Conservation (phyloP, 2,888 invertebrate genomes). For the Limenitis camilla region DNA sequence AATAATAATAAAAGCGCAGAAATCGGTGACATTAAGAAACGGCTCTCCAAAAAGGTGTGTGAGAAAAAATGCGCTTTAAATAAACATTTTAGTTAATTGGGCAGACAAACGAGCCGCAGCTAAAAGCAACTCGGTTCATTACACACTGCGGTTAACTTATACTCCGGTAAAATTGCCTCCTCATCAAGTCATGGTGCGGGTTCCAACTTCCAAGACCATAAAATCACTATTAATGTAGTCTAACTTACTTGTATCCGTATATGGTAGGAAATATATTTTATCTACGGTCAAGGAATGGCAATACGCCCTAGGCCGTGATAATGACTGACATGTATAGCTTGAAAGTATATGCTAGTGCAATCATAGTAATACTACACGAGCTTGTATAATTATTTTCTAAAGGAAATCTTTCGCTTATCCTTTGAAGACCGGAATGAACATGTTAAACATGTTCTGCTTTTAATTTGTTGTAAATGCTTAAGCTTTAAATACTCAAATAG, state of each 20-base stretch:
- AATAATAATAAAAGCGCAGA: neutral
- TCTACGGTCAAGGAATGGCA: slow-evolving; percentile 26
- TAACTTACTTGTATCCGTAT: slow-evolving; percentile 39
- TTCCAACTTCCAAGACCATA: slow-evolving; percentile 29
- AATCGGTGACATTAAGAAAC: neutral
- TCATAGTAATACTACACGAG: slow-evolving; percentile 13
- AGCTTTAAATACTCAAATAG: neutral
- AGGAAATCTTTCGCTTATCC: slow-evolving; percentile 10
- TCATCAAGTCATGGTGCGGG: slow-evolving; percentile 3
- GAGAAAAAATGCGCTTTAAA: slow-evolving; percentile 21
- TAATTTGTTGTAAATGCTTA: too few relatives aligned
- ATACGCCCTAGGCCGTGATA: slow-evolving; percentile 28
- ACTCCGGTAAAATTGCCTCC: slow-evolving; percentile 14
- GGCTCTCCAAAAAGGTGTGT: slow-evolving; percentile 1
- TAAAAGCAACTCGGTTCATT: slow-evolving; percentile 37
- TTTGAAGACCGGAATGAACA: slow-evolving; percentile 3
- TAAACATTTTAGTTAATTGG: slow-evolving; percentile 45
- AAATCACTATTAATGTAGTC: slow-evolving; percentile 36
- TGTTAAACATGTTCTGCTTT: slow-evolving; percentile 2
- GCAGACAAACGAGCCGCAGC: slow-evolving; percentile 44
- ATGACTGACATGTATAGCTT: slow-evolving; percentile 19
- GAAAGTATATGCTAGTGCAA: slow-evolving; percentile 10
- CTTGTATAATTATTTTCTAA: slow-evolving; percentile 13
- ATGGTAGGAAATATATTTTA: slow-evolving; percentile 38
- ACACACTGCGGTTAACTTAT: slow-evolving; percentile 25